phyloP scores from a whole-genome alignment of 2,113 vertebrate genomes.

The Phocoena sinus region DNA sequence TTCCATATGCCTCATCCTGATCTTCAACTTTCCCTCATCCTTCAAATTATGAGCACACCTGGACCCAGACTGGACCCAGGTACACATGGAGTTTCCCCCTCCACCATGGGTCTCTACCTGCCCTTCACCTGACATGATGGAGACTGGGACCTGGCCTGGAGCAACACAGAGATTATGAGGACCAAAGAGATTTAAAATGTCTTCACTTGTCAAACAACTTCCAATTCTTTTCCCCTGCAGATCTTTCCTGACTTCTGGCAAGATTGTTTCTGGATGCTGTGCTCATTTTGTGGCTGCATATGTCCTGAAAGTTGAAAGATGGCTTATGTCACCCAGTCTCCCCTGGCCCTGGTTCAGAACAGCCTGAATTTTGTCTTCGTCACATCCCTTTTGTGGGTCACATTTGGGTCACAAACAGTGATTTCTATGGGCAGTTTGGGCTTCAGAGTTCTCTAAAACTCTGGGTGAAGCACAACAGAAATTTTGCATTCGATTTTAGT shows the following conservation, averaged over 20 bases:
- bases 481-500: neutral
- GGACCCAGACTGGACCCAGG: neutral
- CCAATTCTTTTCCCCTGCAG: neutral
- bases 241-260: neutral
- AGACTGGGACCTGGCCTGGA: neutral
- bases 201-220: neutral
- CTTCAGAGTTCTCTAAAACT: neutral
- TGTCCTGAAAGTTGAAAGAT: neutral
- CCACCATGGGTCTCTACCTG: neutral
- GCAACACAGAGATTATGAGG: neutral
- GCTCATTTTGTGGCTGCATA: neutral
- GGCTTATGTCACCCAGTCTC: neutral
- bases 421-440: neutral
- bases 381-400: neutral
- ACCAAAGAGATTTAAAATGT: neutral
- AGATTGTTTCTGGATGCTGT: neutral
- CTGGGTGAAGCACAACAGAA: neutral
- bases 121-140: neutral
- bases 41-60: neutral
- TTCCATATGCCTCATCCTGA: neutral
- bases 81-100: neutral
- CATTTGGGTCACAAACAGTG: neutral
- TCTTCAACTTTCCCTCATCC: neutral
- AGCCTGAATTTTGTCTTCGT: neutral
- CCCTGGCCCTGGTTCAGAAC: neutral